Conservation (phyloP, 2,888 invertebrate genomes). For the Ochropleura plecta region DNA sequence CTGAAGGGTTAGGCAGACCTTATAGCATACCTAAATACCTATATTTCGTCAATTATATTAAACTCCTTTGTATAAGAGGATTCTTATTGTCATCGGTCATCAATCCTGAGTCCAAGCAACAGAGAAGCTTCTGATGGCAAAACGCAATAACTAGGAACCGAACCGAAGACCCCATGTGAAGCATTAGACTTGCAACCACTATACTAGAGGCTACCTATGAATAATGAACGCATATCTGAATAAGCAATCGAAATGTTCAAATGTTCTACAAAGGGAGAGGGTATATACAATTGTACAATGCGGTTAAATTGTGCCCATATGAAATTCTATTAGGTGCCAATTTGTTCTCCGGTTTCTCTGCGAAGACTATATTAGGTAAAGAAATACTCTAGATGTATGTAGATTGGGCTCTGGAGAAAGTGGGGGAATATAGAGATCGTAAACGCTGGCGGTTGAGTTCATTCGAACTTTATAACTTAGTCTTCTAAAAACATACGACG, state of each 20-base stretch:
- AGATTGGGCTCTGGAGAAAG: slow-evolving; percentile 51
- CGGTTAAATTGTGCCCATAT: slow-evolving; percentile 63
- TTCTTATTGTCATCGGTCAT: too few species aligned
- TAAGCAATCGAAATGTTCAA: slow-evolving; percentile 46
- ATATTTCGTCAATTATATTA: neutral
- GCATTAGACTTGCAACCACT: neutral
- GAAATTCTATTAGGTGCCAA: slow-evolving; percentile 65
- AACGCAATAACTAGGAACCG: neutral
- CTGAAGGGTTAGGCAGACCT: neutral
- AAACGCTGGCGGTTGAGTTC: slow-evolving; percentile 43
- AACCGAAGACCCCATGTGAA: neutral
- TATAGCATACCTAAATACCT: neutral
- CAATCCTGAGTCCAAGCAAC: neutral
- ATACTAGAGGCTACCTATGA: slow-evolving; percentile 36
- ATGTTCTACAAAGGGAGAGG: slow-evolving; percentile 11
- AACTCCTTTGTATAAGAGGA: neutral
- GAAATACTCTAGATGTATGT: slow-evolving; percentile 56
- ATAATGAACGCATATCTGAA: slow-evolving; percentile 57
- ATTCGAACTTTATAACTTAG: slow-evolving; percentile 29
- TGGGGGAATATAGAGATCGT: slow-evolving; percentile 45
- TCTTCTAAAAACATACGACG: slow-evolving; percentile 21
- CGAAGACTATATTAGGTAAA: slow-evolving; percentile 60
- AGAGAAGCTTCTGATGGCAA: neutral
- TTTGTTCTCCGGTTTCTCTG: slow-evolving; percentile 57
- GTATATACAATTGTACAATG: slow-evolving; percentile 44